These are phyloP conservation scores for Tetrapedia diversipes DNA, from an alignment of 2,888 invertebrate species.

Conservation along the genomic window DNA sequence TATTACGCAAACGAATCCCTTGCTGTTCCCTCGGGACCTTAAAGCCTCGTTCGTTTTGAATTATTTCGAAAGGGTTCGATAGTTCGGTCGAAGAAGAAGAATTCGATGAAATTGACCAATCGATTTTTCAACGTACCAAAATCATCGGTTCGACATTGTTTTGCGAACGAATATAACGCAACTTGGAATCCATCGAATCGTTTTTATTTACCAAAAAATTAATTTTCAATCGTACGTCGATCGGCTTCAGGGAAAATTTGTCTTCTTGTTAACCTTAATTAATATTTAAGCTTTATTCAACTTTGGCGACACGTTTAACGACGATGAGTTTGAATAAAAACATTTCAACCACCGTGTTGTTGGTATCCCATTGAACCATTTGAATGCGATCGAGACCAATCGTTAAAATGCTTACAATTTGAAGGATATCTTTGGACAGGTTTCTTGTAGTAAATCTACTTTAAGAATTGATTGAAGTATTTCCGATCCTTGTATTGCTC, in stretches of 20 bases:
- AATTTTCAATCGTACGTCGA: not conserved
- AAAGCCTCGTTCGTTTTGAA: not conserved
- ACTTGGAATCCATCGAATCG: not conserved
- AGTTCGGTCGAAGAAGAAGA: no score
- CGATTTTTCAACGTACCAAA: not conserved
- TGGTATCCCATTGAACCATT: not conserved
- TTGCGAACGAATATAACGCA: not conserved
- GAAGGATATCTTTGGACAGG: not conserved
- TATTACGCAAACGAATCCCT: not conserved
- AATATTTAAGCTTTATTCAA: no score
- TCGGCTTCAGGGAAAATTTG: not conserved
- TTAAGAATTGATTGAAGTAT: not conserved
- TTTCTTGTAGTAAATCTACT: not conserved
- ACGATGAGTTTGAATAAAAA: not conserved
- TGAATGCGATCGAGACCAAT: no score
- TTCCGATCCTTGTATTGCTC: conserved; percentile 4
- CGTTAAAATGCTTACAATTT: not conserved
- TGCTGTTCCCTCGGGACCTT: not conserved
- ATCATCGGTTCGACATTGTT: not conserved
- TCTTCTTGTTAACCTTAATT: no score
- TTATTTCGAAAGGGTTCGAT: not conserved
- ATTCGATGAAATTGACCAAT: not conserved
- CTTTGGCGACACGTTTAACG: not conserved
- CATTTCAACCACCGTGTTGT: not conserved
- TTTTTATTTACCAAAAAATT: not conserved